phyloP scores from a whole-genome alignment of 1,140 invertebrate species.

The Lucilia sericata region DNA sequence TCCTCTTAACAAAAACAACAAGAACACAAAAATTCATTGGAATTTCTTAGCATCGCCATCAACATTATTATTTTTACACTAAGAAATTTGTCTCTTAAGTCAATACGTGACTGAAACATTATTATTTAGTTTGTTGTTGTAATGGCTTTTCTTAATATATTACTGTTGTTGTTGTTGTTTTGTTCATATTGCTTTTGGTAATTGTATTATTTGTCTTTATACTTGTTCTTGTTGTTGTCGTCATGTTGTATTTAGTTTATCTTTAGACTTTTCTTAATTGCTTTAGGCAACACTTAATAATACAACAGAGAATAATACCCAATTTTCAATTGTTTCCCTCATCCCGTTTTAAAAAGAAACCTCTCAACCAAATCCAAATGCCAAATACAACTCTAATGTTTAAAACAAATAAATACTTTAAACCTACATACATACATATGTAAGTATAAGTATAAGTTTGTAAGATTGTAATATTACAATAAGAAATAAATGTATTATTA shows the following conservation, averaged over 20 bases:
- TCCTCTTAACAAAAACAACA: background rate
- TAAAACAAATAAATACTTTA: background rate
- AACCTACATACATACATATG: background rate
- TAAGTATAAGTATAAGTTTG: no score
- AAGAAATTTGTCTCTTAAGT: constrained; percentile 12
- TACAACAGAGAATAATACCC: background rate
- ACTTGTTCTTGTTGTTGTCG: no score
- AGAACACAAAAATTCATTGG: background rate
- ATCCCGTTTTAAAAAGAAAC: no score
- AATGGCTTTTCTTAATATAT: background rate
- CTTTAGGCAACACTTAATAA: constrained; percentile 18
- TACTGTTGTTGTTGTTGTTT: no score
- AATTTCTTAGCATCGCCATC: background rate
- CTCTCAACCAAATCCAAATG: no score
- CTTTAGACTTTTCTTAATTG: constrained; percentile 5
- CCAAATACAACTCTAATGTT: no score
- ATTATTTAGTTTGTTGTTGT: background rate
- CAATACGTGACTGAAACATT: constrained; percentile 9
- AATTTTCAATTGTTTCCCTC: no score
- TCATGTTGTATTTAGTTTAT: background rate
- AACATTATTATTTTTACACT: background rate
- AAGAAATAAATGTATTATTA: background rate
- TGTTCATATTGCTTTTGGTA: no score
- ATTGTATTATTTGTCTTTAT: no score
- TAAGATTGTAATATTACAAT: background rate